Base-by-base conservation (phyloP, 2,888 invertebrate genomes). In the Leptinotarsa juncta region DNA sequence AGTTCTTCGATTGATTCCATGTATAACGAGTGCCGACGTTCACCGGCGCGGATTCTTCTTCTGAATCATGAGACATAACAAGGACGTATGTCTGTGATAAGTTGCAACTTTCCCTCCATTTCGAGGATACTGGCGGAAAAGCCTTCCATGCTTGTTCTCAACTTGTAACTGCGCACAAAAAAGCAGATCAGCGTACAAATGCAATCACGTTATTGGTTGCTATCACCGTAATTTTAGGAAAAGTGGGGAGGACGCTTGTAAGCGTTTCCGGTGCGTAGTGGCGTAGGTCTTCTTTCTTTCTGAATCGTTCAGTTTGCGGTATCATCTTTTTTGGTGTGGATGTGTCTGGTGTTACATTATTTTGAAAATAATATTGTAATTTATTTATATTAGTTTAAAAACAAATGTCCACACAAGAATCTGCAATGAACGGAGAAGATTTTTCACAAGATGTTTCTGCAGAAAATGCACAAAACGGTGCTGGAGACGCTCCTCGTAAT, bases 401-500 rank as follows among this genome's bases (percentile, higher is more conserved):
- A 70, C 71, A 67, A 75, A 91, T 91, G 91, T 90, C 91, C 79
- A 90, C 89, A 85, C 90, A 92, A 90, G 92, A 92, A 86, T 90
- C 90, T 89, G 90, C 90, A 85, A 93, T 94, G 93, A 94, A 94
- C 89, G 93, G 94, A 88, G 94, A 94, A 89, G 94, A 94, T 88
- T 94, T 94, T 89, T 93, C 94, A 83, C 92, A 93, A 91, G 94
- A 94, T 87, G 92, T 94, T 84, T 83, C 84, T 74, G 89, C 90
- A 67, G 93, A 93, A 83, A 92, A 92, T 88, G 89, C 93, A 88
- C 84, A 85, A 81, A 83, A 84, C 86, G 91, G 91, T 85, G 91
- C 91, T 81, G 93, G 92, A 83, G 93, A 92, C 86, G 92, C 90
- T 85, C 91, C 90, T 84, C 90, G 91, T 83, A 85, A 86, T 48